Conservation (phyloP, 2,888 invertebrate species). For the Biston betularia region DNA sequence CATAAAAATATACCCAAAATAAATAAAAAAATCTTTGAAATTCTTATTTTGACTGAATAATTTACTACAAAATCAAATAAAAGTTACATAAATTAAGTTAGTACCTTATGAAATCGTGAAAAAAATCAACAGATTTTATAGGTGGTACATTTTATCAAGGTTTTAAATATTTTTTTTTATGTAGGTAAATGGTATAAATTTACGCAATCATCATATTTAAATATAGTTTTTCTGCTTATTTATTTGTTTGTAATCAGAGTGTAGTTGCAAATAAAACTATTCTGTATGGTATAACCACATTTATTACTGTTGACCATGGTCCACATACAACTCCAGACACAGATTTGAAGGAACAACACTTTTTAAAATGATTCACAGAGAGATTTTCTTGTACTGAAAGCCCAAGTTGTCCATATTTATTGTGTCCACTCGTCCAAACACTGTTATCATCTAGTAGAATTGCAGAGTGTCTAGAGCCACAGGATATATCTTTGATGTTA, state of each 20-base stretch:
- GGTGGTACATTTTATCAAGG: too few species aligned
- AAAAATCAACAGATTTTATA: too few species aligned
- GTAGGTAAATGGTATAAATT: too few species aligned
- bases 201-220: too few species aligned
- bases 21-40: too few species aligned
- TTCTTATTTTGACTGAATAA: too few species aligned
- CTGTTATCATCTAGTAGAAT: slow-evolving; percentile 88
- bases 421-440: slow-evolving; percentile 92
- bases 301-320: slow-evolving; percentile 68
- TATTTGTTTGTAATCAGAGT: background rate
- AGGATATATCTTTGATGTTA: slow-evolving; percentile 87
- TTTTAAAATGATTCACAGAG: slow-evolving; percentile 62
- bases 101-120: too few species aligned
- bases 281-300: slow-evolving; percentile 4
- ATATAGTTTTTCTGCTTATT: too few species aligned
- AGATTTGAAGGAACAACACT: slow-evolving; percentile 56
- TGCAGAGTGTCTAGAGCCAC: slow-evolving; percentile 92
- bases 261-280: background rate
- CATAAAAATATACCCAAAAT: too few species aligned
- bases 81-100: too few species aligned
- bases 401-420: slow-evolving; percentile 93
- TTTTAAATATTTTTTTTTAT: too few species aligned
- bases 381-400: slow-evolving; percentile 59
- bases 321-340: slow-evolving; percentile 64
- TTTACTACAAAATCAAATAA: too few species aligned